phyloP scores from a whole-genome alignment of 2,113 vertebrate genomes.

The Macquaria australasica region DNA sequence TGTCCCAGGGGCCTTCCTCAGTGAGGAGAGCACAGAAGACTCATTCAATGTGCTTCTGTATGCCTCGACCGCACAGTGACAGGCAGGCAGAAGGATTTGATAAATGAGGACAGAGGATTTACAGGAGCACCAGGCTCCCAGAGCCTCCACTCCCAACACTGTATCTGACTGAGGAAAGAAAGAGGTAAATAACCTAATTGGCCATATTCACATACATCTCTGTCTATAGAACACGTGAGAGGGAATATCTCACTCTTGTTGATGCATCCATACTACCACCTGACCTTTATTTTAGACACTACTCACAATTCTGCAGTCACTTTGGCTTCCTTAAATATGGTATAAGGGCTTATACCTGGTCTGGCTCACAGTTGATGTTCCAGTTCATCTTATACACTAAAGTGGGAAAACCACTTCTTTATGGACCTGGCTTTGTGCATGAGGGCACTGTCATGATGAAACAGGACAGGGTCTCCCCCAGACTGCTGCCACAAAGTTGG shows the following conservation, averaged over 20 bases:
- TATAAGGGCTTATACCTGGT: not conserved
- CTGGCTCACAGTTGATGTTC: not conserved
- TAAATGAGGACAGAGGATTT: constrained; percentile 55
- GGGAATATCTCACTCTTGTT: not conserved
- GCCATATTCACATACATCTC: not conserved
- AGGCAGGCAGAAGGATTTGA: constrained; percentile 57
- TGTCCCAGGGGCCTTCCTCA: not conserved
- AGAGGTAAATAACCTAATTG: constrained; percentile 17
- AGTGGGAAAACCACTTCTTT: not conserved
- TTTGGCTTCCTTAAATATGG: not conserved
- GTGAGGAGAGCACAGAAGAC: not conserved
- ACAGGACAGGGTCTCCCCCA: no score
- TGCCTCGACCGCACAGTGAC: constrained; percentile 36
- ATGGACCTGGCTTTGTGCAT: not conserved
- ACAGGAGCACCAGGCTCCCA: not conserved
- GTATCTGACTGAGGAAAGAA: constrained; percentile 5
- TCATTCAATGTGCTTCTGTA: constrained; percentile 5
- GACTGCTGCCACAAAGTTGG: no score
- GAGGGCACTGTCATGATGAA: not conserved
- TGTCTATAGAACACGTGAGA: not conserved
- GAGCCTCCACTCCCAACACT: not conserved
- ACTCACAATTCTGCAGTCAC: not conserved
- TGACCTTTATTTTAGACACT: not conserved
- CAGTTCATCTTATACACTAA: not conserved
- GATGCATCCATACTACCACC: not conserved